Base-by-base conservation (phyloP, 2,797 vertebrate species). In the Poliocrania exsul region DNA sequence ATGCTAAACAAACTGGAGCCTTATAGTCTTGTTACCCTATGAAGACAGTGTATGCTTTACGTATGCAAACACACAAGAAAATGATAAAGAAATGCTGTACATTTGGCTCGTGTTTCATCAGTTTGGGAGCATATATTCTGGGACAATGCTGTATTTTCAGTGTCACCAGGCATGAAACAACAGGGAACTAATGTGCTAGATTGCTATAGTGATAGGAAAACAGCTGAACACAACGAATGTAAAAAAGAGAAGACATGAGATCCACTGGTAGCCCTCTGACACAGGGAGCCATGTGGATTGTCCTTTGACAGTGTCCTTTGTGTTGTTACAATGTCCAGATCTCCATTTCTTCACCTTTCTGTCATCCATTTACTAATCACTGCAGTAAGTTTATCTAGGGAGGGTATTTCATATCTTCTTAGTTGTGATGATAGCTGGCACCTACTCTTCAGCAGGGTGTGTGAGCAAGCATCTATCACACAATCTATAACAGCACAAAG, bases 11-110 rank as follows among this genome's bases (percentile, higher is more conserved):
- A 71, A 74, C 29, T 60, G 29, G 2, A 82, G 9, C 2, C 10
- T 81, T 81, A 18, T 18, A 65, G 28, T 20, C 5, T 74, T 74
- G 9, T 38, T 93, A 46, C 66, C 49, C 61, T 93, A 13, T 86
- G 54, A 91, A 86, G 47, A 64, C 19, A 71, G 58, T 26, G 82
- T 94, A 33, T 91, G 64, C 58, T 91, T 95, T 91, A 80, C 4
- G 3, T 73, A 92, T 90, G 73, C 54, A 93, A 90, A 57, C 60
- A 50, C 73, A 78, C 23, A 90, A 95, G 42, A 90, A 97, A 96
- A 95, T 86, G 3, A 46, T 62, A 72, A 69, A 60, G 31, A 67
- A 88, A 84, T n/a, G 29, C 18, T 29, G 46, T 53, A 21, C 10
- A 9, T 50, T 75, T 81, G 40, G 56, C 29, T 94, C 15, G 2